Conservation (phyloP, 2,888 invertebrate genomes). For the Yponomeuta plumbellus region DNA sequence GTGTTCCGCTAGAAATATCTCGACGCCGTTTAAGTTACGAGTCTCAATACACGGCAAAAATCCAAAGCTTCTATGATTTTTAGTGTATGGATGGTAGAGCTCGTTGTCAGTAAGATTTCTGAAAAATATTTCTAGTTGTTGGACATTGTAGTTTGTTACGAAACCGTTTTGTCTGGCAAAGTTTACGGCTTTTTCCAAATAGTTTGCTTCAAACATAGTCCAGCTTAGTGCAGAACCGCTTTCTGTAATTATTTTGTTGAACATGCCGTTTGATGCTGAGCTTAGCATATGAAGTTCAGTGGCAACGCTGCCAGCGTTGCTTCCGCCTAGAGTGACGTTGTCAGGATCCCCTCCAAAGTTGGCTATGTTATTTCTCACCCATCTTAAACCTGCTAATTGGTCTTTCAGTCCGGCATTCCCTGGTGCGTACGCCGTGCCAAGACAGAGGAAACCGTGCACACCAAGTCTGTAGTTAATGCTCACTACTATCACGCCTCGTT, state of each 20-base stretch:
- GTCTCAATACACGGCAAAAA: constrained; percentile 7
- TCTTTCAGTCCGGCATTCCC: constrained; percentile 23
- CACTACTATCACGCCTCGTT: constrained; percentile 10
- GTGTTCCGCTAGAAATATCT: constrained; percentile 7
- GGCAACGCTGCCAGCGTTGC: constrained; percentile 18
- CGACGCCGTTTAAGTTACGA: neutral
- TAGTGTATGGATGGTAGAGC: neutral
- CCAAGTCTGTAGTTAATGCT: constrained; percentile 18
- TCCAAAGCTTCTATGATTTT: neutral
- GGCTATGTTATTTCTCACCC: constrained; percentile 20
- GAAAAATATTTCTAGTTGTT: constrained; percentile 4
- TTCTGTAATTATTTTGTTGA: constrained; percentile 19
- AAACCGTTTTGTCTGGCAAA: neutral
- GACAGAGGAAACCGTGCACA: constrained; percentile 18
- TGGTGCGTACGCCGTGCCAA: constrained; percentile 17
- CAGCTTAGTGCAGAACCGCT: constrained; percentile 15
- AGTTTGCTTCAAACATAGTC: constrained; percentile 11
- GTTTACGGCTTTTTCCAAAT: constrained; percentile 13
- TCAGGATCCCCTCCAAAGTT: constrained; percentile 20
- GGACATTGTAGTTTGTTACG: neutral
- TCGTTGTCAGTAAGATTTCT: neutral
- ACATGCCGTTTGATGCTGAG: constrained; percentile 14
- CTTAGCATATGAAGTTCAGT: constrained; percentile 19
- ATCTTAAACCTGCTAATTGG: constrained; percentile 19
- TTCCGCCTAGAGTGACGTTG: constrained; percentile 20